A percentile compares a stretch with the other conserved stretches of the same genome.
These are phyloP conservation scores for Stenolophus ochropezus DNA, from an alignment of 2,888 invertebrate genomes.

Conservation along the genomic window DNA sequence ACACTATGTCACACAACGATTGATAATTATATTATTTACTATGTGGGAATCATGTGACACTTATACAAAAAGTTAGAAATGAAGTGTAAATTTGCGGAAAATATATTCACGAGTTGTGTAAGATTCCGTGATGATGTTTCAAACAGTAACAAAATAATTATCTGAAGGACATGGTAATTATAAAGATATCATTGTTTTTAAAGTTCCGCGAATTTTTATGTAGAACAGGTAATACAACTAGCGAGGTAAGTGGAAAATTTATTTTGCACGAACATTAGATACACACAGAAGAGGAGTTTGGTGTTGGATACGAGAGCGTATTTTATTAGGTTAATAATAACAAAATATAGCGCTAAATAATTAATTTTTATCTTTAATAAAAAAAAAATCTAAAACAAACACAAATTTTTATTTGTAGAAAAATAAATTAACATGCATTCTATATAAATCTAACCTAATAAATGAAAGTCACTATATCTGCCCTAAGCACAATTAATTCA, in stretches of 20 bases:
- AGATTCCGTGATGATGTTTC: conserved; percentile 7
- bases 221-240: not conserved
- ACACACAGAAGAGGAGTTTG: no score
- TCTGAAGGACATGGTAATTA: conserved; percentile 22
- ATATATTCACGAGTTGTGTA: not conserved
- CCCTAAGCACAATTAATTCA: no score
- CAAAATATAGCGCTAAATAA: no score
- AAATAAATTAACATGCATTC: no score
- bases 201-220: conserved; percentile 9
- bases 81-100: not conserved
- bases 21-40: not conserved
- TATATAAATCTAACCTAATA: no score
- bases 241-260: not conserved
- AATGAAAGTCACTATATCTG: no score
- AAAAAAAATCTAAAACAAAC: no score
- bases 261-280: no score
- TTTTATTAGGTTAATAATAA: no score
- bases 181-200: conserved; percentile 10
- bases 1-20: not conserved
- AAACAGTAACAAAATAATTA: conserved; percentile 20
- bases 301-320: no score
- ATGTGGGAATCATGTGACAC: not conserved
- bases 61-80: conserved; percentile 5
- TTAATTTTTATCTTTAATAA: no score
- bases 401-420: no score